These are phyloP conservation scores for Gnathonemus longibarbis DNA, from an alignment of 2,113 vertebrate species.

Conservation along the genomic window DNA sequence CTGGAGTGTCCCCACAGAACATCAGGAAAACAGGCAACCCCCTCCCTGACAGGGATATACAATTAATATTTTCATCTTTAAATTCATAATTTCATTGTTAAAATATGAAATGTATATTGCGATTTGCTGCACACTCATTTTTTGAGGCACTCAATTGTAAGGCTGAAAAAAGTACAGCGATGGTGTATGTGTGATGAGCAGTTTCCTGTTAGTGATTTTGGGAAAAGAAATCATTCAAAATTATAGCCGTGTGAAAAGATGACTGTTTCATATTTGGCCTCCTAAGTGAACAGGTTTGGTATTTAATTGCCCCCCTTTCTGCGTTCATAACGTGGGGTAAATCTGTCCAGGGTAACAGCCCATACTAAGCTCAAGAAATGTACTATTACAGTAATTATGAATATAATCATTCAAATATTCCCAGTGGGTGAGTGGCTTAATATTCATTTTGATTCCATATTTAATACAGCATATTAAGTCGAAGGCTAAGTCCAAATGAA, in stretches of 20 bases:
- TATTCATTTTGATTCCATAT: conserved; percentile 58
- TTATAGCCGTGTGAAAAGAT: not conserved
- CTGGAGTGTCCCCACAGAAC: not conserved
- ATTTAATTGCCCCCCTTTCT: conserved; percentile 18
- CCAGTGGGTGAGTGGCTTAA: conserved; percentile 61
- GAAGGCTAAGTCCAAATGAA: conserved; percentile 58
- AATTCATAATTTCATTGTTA: not conserved
- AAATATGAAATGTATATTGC: not conserved
- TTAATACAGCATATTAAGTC: conserved; percentile 66
- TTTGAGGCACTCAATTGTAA: not conserved
- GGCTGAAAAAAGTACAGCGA: not conserved
- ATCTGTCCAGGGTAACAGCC: conserved; percentile 25
- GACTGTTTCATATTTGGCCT: not conserved
- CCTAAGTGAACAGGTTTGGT: not conserved
- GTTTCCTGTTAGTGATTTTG: not conserved
- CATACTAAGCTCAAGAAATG: conserved; percentile 52
- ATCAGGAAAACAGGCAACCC: not conserved
- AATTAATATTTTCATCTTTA: not conserved
- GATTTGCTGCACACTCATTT: not conserved
- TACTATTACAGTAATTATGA: conserved; percentile 61
- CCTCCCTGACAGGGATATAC: not conserved
- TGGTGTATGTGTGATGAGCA: not conserved
- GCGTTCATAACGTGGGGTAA: conserved; percentile 33
- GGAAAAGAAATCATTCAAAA: not conserved
- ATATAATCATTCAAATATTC: conserved; percentile 64